phyloP scores from a whole-genome alignment of 2,888 invertebrate genomes.

The Leptinotarsa rubiginosa region DNA sequence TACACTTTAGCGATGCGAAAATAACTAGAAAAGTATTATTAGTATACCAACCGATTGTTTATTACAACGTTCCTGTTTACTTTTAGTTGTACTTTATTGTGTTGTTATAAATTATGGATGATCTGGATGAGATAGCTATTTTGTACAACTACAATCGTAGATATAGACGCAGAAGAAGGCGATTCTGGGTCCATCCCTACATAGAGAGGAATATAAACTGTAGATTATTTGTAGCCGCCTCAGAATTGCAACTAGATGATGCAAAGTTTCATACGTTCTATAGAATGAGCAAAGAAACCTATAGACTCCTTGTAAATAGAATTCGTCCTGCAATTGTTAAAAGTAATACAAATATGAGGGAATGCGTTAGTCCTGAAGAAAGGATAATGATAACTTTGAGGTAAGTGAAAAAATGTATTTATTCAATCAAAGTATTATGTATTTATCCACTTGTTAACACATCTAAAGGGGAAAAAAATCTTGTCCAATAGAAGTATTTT shows the following conservation, averaged over 20 bases:
- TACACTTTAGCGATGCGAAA: conserved; percentile 23
- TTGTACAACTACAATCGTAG: conserved; percentile 16
- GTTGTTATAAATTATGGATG: conserved; percentile 22
- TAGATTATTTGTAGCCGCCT: conserved; percentile 31
- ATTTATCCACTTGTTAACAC: too few relatives aligned
- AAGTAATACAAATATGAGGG: conserved; percentile 30
- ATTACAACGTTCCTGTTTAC: background rate
- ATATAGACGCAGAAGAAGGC: background rate
- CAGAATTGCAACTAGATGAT: conserved; percentile 23
- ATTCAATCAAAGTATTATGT: too few relatives aligned
- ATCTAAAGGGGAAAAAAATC: too few relatives aligned
- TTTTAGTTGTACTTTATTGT: background rate
- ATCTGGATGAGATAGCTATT: conserved; percentile 13
- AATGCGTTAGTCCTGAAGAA: conserved; percentile 35
- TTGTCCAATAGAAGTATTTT: too few relatives aligned
- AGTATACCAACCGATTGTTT: background rate
- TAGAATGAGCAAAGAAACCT: conserved; percentile 31
- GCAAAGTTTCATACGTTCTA: conserved; percentile 27
- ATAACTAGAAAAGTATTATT: conserved; percentile 1
- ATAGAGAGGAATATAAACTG: conserved; percentile 24
- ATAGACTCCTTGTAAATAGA: conserved; percentile 28
- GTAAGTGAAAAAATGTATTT: conserved; percentile 10
- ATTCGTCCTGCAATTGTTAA: conserved; percentile 29
- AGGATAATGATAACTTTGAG: conserved; percentile 32
- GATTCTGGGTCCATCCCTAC: conserved; percentile 26